These are phyloP conservation scores for Hassar affinis DNA, from an alignment of 2,113 vertebrate species.

Conservation along the genomic window DNA sequence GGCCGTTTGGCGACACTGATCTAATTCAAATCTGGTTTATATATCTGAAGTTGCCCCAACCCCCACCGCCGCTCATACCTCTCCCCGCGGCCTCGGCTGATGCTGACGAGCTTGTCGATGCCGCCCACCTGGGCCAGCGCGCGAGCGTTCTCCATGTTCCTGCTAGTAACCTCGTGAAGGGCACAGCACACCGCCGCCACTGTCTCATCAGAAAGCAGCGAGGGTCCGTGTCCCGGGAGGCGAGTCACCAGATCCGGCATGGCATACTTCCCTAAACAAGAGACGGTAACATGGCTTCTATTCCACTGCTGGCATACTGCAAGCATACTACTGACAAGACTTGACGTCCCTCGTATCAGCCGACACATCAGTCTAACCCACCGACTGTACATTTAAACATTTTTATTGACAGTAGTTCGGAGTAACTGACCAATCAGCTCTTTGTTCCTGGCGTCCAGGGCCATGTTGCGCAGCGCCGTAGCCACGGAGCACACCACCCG, in stretches of 20 bases:
- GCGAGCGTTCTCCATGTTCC: slow-evolving; percentile 97
- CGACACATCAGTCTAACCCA: neutral
- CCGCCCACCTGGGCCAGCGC: slow-evolving; percentile 91
- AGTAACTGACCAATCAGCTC: slow-evolving; percentile 86
- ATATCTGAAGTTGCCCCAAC: too few species aligned
- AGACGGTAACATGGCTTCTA: neutral
- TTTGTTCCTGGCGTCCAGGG: slow-evolving; percentile 91
- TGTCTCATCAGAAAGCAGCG: slow-evolving; percentile 87
- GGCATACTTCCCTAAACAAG: slow-evolving; percentile 86
- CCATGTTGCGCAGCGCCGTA: slow-evolving; percentile 95
- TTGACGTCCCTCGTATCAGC: neutral
- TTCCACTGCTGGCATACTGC: neutral
- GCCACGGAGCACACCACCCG: slow-evolving; percentile 95
- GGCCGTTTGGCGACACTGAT: too few species aligned
- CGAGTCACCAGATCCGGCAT: slow-evolving; percentile 96
- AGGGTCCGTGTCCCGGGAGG: slow-evolving; percentile 79
- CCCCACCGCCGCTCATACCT: slow-evolving; percentile 66
- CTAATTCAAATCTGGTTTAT: neutral
- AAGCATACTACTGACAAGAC: neutral
- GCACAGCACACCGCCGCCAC: slow-evolving; percentile 94
- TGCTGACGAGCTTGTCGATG: slow-evolving; percentile 94
- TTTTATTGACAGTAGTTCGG: neutral
- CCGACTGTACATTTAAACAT: neutral
- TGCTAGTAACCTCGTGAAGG: slow-evolving; percentile 93
- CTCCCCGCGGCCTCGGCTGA: slow-evolving; percentile 92